Evolutionary conservation across 1,140 invertebrate species (phyloP), one percentile per base, ranked within the genome.

Genomic region (Orchesella cincta): DNA sequence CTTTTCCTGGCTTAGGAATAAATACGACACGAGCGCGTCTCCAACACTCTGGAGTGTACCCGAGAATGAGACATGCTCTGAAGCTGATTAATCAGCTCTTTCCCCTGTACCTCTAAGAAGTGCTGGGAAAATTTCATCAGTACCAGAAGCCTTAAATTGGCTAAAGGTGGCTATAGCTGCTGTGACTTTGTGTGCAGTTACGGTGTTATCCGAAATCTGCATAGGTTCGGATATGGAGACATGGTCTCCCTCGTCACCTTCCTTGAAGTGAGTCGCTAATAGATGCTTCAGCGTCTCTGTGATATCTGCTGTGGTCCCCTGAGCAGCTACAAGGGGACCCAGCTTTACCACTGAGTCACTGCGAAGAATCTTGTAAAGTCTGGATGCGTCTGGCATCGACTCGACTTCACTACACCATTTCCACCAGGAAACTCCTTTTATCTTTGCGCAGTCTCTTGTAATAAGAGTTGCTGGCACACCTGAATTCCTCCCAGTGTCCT

Each of bases 1-100:
- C 18, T 29, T 79, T 81, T 1, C 78, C 78, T 1, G 78, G 77
- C 46, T 79, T 81, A 1, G 80, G 75, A 0, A 81, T 20, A 64
- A 76, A 81, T 0, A 79, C 36, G 5, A 70, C 77, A 52, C 34
- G 77, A 1, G 70, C 36, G 23, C 35, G 28, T 31, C 64, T 26
- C 77, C 78, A 81, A 31, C 0, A 5, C 0, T 0, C 26, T 0
- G 77, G 80, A 0, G 74, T 70, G 29, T 77, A 46, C 1, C 78
- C 80, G 26, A 35, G 29, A 1, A 29, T 1, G 1, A 78, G 23
- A 34, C 76, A 80, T n/a, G 51, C 73, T 34, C 1, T 1, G 1
- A 12, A 81, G 57, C 3, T 52, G 36, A 29, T 34, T 0, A 26
- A 36, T 16, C 1, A 78, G 26, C 12, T 1, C 5, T n/a, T 12